These are phyloP conservation scores for Scomber japonicus DNA, from an alignment of 2,113 vertebrate species.

Conservation along the genomic window DNA sequence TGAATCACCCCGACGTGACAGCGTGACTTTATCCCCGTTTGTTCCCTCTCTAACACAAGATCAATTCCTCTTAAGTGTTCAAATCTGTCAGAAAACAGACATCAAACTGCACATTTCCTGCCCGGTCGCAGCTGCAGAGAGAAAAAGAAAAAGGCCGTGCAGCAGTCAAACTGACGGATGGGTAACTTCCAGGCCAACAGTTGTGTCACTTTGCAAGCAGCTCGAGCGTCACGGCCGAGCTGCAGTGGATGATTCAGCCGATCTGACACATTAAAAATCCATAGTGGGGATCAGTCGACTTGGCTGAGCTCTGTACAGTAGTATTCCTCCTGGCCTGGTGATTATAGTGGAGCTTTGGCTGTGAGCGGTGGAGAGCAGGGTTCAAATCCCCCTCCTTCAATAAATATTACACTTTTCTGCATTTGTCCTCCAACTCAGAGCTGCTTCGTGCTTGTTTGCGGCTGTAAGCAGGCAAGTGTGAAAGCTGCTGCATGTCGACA, in stretches of 20 bases:
- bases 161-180: constrained; percentile 21
- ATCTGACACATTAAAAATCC: constrained; percentile 12
- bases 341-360: constrained; percentile 17
- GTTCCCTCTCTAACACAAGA: neutral
- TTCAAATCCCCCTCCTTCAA: constrained; percentile 39
- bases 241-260: neutral
- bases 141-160: no score
- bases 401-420: constrained; percentile 43
- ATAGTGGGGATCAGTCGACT: neutral
- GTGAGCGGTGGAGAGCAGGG: neutral
- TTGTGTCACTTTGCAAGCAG: constrained; percentile 33
- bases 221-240: neutral
- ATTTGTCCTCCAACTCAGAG: neutral
- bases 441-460: neutral
- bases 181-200: neutral
- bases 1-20: neutral
- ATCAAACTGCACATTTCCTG: no score
- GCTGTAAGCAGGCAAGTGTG: neutral
- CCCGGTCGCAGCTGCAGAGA: neutral
- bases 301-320: neutral
- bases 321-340: constrained; percentile 2
- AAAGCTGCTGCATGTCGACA: constrained; percentile 6
- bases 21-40: neutral
- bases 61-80: neutral
- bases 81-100: neutral